Evolutionary conservation across 1,140 invertebrate genomes (phyloP), one percentile per base, ranked within the genome.

Genomic region (Theocolax elegans): DNA sequence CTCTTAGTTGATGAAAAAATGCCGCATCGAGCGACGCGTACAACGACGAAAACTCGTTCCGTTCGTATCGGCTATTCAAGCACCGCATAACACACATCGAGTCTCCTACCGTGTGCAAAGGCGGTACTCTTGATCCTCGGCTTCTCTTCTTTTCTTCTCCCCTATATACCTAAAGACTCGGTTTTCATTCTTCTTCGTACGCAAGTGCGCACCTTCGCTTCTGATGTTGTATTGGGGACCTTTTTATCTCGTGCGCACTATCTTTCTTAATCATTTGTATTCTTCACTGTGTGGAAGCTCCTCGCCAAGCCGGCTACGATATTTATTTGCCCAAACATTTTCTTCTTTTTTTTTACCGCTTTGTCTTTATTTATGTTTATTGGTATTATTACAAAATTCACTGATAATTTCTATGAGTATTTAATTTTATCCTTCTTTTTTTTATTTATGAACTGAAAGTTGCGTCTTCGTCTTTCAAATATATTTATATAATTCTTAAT

Each of bases 211-310:
- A 4, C 10, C 31, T 23, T 23, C 10, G 21, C 21, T 23, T 25
- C 21, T 51, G 44, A 40, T 27, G 48, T 17, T 12, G n/a, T n/a
- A n/a, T n/a, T n/a, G 10, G 4, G 19, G 10, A 35, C 21, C 23
- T 23, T 25, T 65, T n/a, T 42, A 27, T 42, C 19, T 49, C 13
- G 10, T 53, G 42, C 48, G 53, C 21, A 12, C 12, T 54, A 49
- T 53, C 48, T 40, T 13, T 53, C 35, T 40, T 54, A 65, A 64
- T 64, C 29, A 64, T 64, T 51, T 64, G 7, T 51, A 64, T 64
- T 40, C 29, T 65, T 23, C 63, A 6, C 35, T 8, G 6, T n/a
- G n/a, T 42, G 12, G 29, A 27, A 44, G 35, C 12, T 53, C 49
- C 54, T 42, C 27, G 29, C 7, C 42, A 51, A 51, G 23, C 25